Conservation (phyloP, 2,888 invertebrate genomes). For the Drosophila barbarae region DNA sequence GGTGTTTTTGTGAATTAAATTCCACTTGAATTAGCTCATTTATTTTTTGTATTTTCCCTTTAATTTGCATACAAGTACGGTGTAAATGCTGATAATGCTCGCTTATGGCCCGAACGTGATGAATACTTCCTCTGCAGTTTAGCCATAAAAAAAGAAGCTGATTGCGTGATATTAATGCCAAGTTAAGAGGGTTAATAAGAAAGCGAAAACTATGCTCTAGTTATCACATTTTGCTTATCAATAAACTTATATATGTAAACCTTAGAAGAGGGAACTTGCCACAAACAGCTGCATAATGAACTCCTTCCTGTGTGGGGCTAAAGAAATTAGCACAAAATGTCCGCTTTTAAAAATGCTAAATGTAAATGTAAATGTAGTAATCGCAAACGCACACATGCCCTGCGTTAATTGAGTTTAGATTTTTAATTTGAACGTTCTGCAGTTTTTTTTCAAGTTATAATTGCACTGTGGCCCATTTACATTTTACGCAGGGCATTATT, state of each 20-base stretch:
- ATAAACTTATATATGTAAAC: too few species aligned
- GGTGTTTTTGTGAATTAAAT: slow-evolving; percentile 7
- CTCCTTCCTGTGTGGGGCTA: slow-evolving; percentile 31
- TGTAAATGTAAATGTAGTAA: slow-evolving; percentile 21
- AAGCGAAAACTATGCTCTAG: slow-evolving; percentile 1
- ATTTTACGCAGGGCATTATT: slow-evolving; percentile 58
- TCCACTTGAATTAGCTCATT: slow-evolving; percentile 13
- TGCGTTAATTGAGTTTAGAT: slow-evolving; percentile 68
- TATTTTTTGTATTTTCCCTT: slow-evolving; percentile 7
- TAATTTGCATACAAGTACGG: neutral
- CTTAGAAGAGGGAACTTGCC: neutral
- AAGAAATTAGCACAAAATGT: slow-evolving; percentile 53
- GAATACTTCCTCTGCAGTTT: slow-evolving; percentile 12
- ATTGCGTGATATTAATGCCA: slow-evolving; percentile 8
- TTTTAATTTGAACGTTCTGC: slow-evolving; percentile 65
- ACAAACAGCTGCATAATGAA: slow-evolving; percentile 12
- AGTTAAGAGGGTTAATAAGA: neutral
- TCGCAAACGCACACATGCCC: slow-evolving; percentile 19
- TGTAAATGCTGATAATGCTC: slow-evolving; percentile 14
- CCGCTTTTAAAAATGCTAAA: slow-evolving; percentile 11
- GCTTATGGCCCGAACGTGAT: slow-evolving; percentile 13
- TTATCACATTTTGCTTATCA: slow-evolving; percentile 1
- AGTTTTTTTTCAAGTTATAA: slow-evolving; percentile 53
- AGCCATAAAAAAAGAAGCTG: neutral
- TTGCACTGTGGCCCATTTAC: slow-evolving; percentile 71